Evolutionary conservation across 2,797 vertebrate species (phyloP).

Genomic region (Clarias laeviceps): DNA sequence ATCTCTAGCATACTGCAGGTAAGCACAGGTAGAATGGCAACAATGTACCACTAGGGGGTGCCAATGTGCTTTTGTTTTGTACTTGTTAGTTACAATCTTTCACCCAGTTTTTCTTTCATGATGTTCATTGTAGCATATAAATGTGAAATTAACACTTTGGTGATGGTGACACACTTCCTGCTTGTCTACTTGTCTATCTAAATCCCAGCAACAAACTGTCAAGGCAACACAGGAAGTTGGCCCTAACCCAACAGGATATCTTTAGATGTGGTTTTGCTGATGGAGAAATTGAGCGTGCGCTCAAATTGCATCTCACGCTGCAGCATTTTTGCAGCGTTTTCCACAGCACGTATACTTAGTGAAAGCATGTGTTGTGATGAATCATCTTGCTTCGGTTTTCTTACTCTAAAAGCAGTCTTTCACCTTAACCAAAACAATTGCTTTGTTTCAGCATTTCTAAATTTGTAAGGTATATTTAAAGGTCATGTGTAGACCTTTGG

Average conservation of each 20-base stretch:
- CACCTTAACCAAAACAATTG: constrained; percentile 42
- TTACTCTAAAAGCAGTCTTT: constrained; percentile 25
- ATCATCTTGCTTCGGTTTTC: constrained; percentile 30
- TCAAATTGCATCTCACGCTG: constrained; percentile 54
- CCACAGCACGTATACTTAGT: constrained; percentile 37
- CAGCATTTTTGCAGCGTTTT: constrained; percentile 50
- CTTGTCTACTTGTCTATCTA: constrained; percentile 12
- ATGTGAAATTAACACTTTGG: background rate
- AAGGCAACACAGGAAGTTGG: constrained; percentile 68
- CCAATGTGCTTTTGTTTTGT: constrained; percentile 17
- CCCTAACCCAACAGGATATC: constrained; percentile 73
- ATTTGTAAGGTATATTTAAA: constrained; percentile 20
- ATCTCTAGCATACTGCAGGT: background rate
- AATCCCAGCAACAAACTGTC: constrained; percentile 39
- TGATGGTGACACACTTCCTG: constrained; percentile 44
- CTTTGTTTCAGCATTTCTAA: constrained; percentile 23
- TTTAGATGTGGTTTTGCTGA: constrained; percentile 71
- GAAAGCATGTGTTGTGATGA: constrained; percentile 50
- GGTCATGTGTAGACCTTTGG: constrained; percentile 13
- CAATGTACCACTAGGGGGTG: constrained; percentile 42
- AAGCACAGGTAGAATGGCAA: background rate
- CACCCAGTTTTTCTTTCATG: background rate
- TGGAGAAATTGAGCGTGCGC: constrained; percentile 60
- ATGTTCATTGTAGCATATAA: background rate
- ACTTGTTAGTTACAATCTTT: background rate